A percentile compares a stretch with the other conserved stretches of the same genome.
phyloP scores from a whole-genome alignment of 2,797 vertebrate species.

The Acrossocheilus wenchowensis region DNA sequence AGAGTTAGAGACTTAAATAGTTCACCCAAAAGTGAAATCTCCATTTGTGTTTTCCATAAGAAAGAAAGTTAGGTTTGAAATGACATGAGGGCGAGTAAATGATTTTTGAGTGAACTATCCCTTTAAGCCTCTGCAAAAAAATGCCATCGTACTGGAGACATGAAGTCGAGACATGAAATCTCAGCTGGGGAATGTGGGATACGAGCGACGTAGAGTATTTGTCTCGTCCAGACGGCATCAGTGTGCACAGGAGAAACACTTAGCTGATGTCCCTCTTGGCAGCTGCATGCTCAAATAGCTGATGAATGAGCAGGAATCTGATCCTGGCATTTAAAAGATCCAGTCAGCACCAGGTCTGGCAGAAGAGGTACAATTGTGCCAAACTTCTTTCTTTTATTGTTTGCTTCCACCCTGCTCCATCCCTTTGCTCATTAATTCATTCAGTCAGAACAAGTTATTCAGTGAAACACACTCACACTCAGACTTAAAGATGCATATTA shows the following conservation, averaged over 20 bases:
- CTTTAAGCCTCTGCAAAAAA: background rate
- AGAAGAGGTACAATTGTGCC: background rate
- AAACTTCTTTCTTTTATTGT: slow-evolving; percentile 22
- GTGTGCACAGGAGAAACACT: slow-evolving; percentile 26
- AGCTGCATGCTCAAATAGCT: slow-evolving; percentile 27
- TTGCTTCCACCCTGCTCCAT: background rate
- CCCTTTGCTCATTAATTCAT: background rate
- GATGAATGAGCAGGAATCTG: slow-evolving; percentile 49
- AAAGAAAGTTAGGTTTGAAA: background rate
- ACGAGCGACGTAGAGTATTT: background rate
- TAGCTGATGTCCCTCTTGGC: slow-evolving; percentile 33
- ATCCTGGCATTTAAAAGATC: slow-evolving; percentile 31
- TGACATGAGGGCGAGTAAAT: background rate
- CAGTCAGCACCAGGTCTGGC: slow-evolving; percentile 2
- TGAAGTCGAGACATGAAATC: background rate
- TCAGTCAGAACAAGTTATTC: background rate
- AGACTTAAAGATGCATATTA: background rate
- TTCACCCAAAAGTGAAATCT: background rate
- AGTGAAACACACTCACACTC: background rate
- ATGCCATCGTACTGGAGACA: background rate
- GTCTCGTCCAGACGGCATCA: slow-evolving; percentile 22
- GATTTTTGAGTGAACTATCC: background rate
- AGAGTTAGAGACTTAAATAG: background rate
- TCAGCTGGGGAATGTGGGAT: background rate
- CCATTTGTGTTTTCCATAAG: background rate